Conservation (phyloP, 2,797 vertebrate genomes). For the Pitangus sulphuratus region DNA sequence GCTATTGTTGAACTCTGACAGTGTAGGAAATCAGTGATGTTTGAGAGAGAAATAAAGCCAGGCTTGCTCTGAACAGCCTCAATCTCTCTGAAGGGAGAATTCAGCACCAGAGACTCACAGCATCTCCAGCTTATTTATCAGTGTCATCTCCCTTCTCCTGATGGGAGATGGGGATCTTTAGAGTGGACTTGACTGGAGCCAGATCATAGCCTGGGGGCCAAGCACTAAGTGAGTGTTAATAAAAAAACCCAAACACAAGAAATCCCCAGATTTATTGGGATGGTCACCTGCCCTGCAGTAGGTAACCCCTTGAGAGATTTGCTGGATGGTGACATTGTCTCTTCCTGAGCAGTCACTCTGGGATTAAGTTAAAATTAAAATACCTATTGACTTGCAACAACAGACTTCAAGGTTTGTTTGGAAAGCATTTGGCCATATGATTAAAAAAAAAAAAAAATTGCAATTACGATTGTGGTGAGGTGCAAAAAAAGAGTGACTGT, state of each 20-base stretch:
- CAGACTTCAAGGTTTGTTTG: background rate
- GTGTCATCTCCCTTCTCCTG: background rate
- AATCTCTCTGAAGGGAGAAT: background rate
- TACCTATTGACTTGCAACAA: background rate
- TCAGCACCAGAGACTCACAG: background rate
- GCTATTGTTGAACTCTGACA: slow-evolving; percentile 60
- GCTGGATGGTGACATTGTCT: background rate
- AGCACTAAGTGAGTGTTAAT: background rate
- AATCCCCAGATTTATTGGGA: background rate
- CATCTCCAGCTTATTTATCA: background rate
- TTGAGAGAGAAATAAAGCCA: background rate
- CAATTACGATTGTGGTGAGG: background rate
- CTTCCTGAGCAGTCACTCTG: background rate
- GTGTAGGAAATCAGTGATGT: slow-evolving; percentile 43
- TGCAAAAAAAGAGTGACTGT: background rate
- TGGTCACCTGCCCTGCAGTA: background rate
- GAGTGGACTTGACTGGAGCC: background rate
- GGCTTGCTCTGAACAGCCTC: slow-evolving; percentile 30
- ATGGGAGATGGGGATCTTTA: background rate
- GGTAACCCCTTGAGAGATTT: background rate
- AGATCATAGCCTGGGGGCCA: background rate
- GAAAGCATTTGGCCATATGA: slow-evolving; percentile 1
- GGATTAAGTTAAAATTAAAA: slow-evolving; percentile 29
- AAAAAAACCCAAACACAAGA: background rate
- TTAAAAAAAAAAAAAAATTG: background rate